Evolutionary conservation across 1,140 invertebrate species (phyloP).

Genomic region (Polyergus mexicanus): DNA sequence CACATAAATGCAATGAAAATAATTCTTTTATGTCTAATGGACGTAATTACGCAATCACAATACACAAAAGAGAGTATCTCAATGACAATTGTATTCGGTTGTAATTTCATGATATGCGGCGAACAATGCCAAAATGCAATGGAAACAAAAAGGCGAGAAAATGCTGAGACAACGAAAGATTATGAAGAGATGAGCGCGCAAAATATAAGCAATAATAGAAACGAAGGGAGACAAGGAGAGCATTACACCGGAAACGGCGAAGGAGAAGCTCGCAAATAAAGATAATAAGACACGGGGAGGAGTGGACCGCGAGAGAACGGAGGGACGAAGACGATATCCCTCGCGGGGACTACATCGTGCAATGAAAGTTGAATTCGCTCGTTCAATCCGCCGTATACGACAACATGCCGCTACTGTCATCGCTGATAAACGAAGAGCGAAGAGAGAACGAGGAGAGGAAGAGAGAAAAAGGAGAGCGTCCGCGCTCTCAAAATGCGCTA

Average conservation of each 20-base stretch:
- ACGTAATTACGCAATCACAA: neutral
- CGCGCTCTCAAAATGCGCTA: no score
- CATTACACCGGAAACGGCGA: neutral
- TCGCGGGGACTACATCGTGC: constrained; percentile 35
- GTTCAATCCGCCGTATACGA: constrained; percentile 64
- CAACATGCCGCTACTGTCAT: constrained; percentile 35
- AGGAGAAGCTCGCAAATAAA: neutral
- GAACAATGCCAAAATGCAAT: constrained; percentile 6
- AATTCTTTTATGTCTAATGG: neutral
- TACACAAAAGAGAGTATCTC: neutral
- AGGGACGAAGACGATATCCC: constrained; percentile 20
- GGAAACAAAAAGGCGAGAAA: constrained; percentile 12
- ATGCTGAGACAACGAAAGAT: neutral
- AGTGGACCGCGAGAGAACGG: neutral
- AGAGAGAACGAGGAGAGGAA: neutral
- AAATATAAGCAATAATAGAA: neutral
- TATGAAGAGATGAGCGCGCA: neutral
- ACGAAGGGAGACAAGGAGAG: neutral
- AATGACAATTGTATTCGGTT: neutral
- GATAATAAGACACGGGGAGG: constrained; percentile 16
- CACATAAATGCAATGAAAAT: neutral
- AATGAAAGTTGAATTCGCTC: constrained; percentile 77
- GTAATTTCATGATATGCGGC: constrained; percentile 12
- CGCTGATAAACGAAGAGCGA: constrained; percentile 54
- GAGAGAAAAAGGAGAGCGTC: neutral